These are phyloP conservation scores for Zoroaster sp. DNA, from an alignment of 53 echinoderm and acorn worm genomes.

Conservation along the genomic window DNA sequence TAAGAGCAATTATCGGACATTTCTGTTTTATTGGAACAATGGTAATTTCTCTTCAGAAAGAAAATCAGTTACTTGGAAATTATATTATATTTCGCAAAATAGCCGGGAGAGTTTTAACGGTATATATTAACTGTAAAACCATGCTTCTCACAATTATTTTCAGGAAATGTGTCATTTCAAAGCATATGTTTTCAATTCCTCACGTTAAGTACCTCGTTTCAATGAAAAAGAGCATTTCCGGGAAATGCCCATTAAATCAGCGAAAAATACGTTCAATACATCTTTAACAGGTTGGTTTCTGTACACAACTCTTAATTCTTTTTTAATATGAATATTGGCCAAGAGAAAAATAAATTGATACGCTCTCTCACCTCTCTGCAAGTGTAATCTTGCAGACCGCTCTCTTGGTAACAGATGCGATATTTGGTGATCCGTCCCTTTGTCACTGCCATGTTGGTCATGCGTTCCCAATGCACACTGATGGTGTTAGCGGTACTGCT, in stretches of 20 bases:
- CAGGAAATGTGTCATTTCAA: no score
- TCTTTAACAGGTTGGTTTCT: background rate
- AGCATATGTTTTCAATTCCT: no score
- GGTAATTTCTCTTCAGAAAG: no score
- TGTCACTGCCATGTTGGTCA: constrained; percentile 20
- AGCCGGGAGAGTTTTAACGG: no score
- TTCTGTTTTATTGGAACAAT: no score
- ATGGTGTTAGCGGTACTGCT: constrained; percentile 67
- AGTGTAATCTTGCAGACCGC: background rate
- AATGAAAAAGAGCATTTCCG: background rate
- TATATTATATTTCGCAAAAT: no score
- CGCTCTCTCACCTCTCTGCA: constrained; percentile 19
- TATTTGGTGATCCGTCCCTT: constrained; percentile 69
- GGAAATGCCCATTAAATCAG: background rate
- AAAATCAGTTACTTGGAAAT: no score
- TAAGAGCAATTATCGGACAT: no score
- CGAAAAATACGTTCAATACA: background rate
- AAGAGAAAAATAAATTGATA: background rate
- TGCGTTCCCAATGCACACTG: constrained; percentile 59
- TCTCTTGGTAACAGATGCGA: constrained; percentile 38
- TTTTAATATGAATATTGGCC: background rate
- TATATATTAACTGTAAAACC: no score
- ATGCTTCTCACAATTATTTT: no score
- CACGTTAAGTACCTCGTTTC: no score
- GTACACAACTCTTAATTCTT: background rate